These are phyloP conservation scores for Montipora cactus DNA, from an alignment of 64 coral and sea anemone species.

Conservation along the genomic window DNA sequence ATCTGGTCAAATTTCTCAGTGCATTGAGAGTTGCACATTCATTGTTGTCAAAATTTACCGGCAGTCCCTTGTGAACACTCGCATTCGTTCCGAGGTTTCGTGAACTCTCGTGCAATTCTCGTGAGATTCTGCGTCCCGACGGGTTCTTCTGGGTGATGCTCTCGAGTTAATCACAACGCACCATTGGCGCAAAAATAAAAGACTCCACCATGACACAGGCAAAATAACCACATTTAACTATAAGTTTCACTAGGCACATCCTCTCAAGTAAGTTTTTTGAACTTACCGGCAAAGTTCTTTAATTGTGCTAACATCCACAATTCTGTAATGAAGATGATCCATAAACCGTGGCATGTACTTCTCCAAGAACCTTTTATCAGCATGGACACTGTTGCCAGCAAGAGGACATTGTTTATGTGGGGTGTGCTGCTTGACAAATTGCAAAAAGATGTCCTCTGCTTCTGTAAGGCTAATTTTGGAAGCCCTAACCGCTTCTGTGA, in stretches of 20 bases:
- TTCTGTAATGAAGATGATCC: conserved; percentile 95
- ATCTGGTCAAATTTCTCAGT: too few relatives aligned
- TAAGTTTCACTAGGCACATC: too few relatives aligned
- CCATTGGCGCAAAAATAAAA: too few relatives aligned
- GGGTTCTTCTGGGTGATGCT: not conserved
- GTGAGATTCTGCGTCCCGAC: not conserved
- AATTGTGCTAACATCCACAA: conserved; percentile 94
- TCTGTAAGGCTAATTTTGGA: conserved; percentile 70
- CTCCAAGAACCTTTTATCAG: conserved; percentile 87
- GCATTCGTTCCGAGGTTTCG: not conserved
- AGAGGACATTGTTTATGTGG: conserved; percentile 54
- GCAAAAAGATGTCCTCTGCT: conserved; percentile 86
- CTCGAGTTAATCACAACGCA: not conserved
- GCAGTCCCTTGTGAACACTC: not conserved
- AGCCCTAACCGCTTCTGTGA: conserved; percentile 81
- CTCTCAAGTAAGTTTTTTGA: not conserved
- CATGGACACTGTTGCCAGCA: conserved; percentile 97
- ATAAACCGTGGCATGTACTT: conserved; percentile 96
- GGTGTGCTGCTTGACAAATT: conserved; percentile 79
- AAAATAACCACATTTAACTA: too few relatives aligned
- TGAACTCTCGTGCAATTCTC: not conserved
- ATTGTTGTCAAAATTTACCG: too few relatives aligned
- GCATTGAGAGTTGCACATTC: too few relatives aligned
- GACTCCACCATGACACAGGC: too few relatives aligned
- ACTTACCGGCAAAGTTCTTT: conserved; percentile 97